Evolutionary conservation across 2,113 vertebrate genomes (phyloP).

Genomic region (Tragelaphus buxtoni): DNA sequence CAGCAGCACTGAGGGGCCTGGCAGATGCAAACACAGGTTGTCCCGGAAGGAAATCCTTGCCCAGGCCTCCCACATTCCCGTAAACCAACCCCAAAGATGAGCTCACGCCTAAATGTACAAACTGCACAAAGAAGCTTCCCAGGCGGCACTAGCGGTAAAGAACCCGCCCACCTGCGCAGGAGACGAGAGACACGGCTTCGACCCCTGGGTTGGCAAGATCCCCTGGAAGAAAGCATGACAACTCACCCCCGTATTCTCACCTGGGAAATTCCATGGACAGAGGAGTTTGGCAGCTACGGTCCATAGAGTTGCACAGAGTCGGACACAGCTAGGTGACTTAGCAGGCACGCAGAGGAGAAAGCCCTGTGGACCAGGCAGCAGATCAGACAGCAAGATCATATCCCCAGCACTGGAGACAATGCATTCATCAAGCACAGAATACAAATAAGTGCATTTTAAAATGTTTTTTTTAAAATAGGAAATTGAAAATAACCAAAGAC

Average conservation of each 20-base stretch:
- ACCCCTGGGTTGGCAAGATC: not conserved
- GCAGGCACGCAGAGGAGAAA: not conserved
- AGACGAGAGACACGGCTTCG: not conserved
- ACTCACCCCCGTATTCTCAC: not conserved
- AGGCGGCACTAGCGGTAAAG: too few relatives aligned
- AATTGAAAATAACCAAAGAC: not conserved
- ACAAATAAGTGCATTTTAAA: not conserved
- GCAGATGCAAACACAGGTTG: not conserved
- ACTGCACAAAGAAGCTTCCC: not conserved
- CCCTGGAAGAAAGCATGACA: not conserved
- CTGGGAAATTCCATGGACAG: not conserved
- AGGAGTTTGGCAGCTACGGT: not conserved
- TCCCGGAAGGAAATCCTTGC: not conserved
- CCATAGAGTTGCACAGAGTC: not conserved
- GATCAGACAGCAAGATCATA: not conserved
- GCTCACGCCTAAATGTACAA: not conserved
- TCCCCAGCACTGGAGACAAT: not conserved
- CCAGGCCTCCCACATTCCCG: not conserved
- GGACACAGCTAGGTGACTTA: not conserved
- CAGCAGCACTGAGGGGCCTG: rapidly evolving
- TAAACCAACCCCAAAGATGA: not conserved
- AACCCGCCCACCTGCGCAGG: not conserved
- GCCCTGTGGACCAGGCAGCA: not conserved
- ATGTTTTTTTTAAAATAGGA: not conserved
- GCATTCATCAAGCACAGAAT: not conserved